Evolutionary conservation across 2,797 vertebrate species (phyloP), one percentile per base, ranked within the genome.

Genomic region (Australoheros facetus): DNA sequence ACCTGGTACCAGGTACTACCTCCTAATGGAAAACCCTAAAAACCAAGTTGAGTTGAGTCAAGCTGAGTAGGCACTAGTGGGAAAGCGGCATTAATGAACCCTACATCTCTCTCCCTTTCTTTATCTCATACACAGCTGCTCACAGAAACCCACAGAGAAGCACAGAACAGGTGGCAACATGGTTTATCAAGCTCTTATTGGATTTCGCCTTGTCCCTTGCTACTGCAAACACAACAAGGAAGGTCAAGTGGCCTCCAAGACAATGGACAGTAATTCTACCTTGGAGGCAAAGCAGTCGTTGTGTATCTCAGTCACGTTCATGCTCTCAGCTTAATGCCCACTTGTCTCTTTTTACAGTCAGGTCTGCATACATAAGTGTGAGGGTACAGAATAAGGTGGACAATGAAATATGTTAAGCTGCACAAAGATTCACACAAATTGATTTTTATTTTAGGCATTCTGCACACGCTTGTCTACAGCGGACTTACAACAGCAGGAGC

Each of bases 151-250:
- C 64, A 77, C 62, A 76, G 42, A 58, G 72, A 75, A 17, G 62
- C 76, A 74, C 59, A 85, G 82, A n/a, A 4, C 60, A 11, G 79
- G 82, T 73, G 89, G 78, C 82, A 51, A 78, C 60, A 0, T 32
- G 70, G 81, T 91, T 87, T 84, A 83, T 90, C 82, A 88, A 64
- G 83, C 75, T 73, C 78, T 71, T 77, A 85, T 82, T 88, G 84
- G 59, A 83, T 86, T 88, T 69, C 82, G 83, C 75, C 75, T 64
- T 71, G 81, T 83, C 60, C 56, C 28, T 39, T 6, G 7, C 71
- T 21, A 19, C 72, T 56, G 75, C 83, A 82, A 85, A 80, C 78
- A 81, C 17, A 86, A 75, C 80, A 76, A 72, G 69, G 77, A 90
- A 92, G 89, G 91, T 92, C 89, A 88, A 77, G 72, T 17, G 13